Percentiles rank a stretch among this genome's conserved stretches.
Conservation (phyloP, 2,888 invertebrate genomes). For the Tubulanus polymorphus region DNA sequence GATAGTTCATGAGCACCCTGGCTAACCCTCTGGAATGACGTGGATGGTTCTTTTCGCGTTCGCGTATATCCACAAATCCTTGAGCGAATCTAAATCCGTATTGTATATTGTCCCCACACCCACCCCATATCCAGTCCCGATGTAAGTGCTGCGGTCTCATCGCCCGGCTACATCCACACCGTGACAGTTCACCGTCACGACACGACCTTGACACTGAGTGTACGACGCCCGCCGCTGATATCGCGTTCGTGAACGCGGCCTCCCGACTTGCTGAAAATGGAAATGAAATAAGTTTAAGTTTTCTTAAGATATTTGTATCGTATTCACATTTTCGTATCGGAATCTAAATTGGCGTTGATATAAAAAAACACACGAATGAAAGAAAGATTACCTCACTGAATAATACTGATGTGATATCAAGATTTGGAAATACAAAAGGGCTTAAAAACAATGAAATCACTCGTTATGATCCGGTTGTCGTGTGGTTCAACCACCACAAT, state of each 20-base stretch:
- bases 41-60: slow-evolving; percentile 70
- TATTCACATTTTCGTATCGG: no score
- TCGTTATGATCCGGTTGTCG: no score
- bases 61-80: slow-evolving; percentile 89
- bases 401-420: no score
- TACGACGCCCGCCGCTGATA: slow-evolving; percentile 67
- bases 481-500: no score
- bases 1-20: slow-evolving; percentile 88
- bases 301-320: no score
- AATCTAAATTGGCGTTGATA: no score
- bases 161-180: slow-evolving; percentile 85
- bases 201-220: slow-evolving; percentile 86
- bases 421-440: no score
- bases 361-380: no score
- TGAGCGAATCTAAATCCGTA: slow-evolving; percentile 81
- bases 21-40: slow-evolving; percentile 77
- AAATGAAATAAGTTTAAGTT: neutral
- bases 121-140: slow-evolving; percentile 96
- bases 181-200: slow-evolving; percentile 81
- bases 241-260: slow-evolving; percentile 60
- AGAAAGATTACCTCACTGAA: no score
- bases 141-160: slow-evolving; percentile 77
- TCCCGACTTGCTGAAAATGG: slow-evolving; percentile 56
- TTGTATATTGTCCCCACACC: slow-evolving; percentile 94
- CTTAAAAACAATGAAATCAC: no score